Base-by-base conservation (phyloP, 2,113 vertebrate species). In the Empidonax alnorum region DNA sequence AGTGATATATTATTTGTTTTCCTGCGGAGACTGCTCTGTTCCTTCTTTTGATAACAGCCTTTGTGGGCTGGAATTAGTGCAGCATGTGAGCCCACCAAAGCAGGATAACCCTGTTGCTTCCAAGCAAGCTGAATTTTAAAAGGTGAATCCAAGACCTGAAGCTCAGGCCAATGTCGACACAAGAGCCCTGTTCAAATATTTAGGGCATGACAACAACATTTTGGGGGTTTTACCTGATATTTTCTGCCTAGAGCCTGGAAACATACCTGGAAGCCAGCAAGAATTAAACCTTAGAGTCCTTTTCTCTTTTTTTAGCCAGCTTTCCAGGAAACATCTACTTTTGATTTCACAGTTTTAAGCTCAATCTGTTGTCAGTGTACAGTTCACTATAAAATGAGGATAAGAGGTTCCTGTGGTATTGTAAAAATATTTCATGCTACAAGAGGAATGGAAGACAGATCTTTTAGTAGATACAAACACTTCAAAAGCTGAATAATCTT, bases 271-370 rank as follows among this genome's bases (percentile, higher is more conserved):
- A 91, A 93, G 25, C 13, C 59, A 90, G 25, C 7, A 80, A 69
- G 59, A 67, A 35, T 35, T 74, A 49, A 88, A 71, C 18, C 44
- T 84, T n/a, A 41, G 47, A 55, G 16, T 55, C 47, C 2, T 1
- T 41, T 18, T 1, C n/a, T 23, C 63, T 37, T 69, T 18, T 47
- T 46, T 46, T 86, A 77, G 18, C 59, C 44, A 90, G 37, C 86
- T 90, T 93, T 84, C 65, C 68, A 86, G 68, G 59, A 92, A 92
- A 74, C 7, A 4, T 53, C 91, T 82, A 62, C 41, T 76, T 85
- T 37, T 77, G 71, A 90, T 93, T 95, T 90, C 85, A 93, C 7
- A 33, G 68, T 55, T 85, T 55, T 52, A 80, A 90, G 67, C 30
- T 78, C 80, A 75, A 55, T 47, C 56, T 84, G 46, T 52, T 12